These are phyloP conservation scores for Sebastes reedi DNA, from an alignment of 2,797 vertebrate species.

Conservation along the genomic window DNA sequence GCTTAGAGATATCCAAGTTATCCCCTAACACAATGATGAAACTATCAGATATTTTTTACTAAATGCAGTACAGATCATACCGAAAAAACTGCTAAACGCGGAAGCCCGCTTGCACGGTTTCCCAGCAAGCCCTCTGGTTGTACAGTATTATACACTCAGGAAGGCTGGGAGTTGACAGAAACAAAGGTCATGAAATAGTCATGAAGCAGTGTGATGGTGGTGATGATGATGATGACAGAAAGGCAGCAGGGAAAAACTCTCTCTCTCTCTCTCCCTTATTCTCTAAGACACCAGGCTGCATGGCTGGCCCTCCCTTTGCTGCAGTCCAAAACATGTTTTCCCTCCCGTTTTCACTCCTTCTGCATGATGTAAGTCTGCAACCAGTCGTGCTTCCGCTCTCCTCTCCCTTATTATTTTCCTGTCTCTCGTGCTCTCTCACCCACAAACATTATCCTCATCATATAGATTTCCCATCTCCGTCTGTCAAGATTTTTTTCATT, in stretches of 20 bases:
- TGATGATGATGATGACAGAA: conserved; percentile 63
- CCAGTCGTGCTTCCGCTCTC: conserved; percentile 14
- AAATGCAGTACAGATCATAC: background rate
- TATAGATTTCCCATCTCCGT: conserved; percentile 50
- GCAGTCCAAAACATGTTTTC: conserved; percentile 30
- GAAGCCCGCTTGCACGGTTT: background rate
- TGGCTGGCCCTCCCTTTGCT: conserved; percentile 8
- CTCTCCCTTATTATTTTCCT: conserved; percentile 16
- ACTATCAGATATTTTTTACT: background rate
- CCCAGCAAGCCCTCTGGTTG: conserved; percentile 34
- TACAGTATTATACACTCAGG: conserved; percentile 42
- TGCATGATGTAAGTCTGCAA: conserved; percentile 50
- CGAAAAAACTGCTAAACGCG: conserved; percentile 13
- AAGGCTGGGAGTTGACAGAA: conserved; percentile 55
- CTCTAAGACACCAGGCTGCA: background rate
- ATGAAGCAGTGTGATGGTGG: conserved; percentile 58
- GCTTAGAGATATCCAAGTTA: background rate
- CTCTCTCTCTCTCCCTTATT: conserved; percentile 4
- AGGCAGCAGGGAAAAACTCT: conserved; percentile 48
- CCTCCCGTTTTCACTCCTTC: conserved; percentile 19
- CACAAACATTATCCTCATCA: conserved; percentile 27
- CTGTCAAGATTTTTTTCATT: conserved; percentile 34
- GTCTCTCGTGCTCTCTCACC: conserved; percentile 24
- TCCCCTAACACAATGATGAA: background rate
- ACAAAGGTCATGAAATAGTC: conserved; percentile 72